Evolutionary conservation across 2,797 vertebrate genomes (phyloP), one percentile per base, ranked within the genome.

Genomic region (Takifugu rubripes): DNA sequence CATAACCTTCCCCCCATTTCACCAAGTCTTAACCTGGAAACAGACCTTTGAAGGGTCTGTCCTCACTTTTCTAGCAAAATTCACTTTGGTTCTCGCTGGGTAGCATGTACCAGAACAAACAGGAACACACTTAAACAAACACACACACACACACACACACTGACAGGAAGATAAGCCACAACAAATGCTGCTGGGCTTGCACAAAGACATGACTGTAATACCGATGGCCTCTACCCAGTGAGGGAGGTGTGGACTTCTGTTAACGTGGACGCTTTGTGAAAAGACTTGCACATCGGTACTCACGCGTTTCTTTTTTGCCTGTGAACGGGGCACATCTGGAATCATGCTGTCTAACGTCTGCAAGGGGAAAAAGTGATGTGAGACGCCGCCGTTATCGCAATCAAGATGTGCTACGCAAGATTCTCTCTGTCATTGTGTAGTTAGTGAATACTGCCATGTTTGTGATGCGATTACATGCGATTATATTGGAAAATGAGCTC

Each of bases 241-340:
- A 9, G 14, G 42, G 46, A 64, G 49, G 50, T n/a, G 7, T 49
- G 31, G 46, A 48, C 17, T 25, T 25, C 12, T 14, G 21, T 12
- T 47, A 9, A 47, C 10, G 46, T 44, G 43, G 16, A 17, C 5
- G 17, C n/a, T 17, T 25, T 36, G 9, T 51, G n/a, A 46, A 43
- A 36, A 0, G 1, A n/a, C 12, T 17, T 17, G 14, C 27, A n/a
- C 9, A 31, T 43, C 0, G 25, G 7, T 44, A 72, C 89, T 87
- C 91, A 98, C 97, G 87, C 91, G 91, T 89, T 92, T 94, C 82
- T 83, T 93, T 88, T 93, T 96, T 12, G 90, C 58, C 26, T 90
- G 92, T 56, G 88, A 89, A 70, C 78, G 77, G 52, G 89, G 79
- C 65, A 62, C 65, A 70, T 93, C 92, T 67, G 90, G 64, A 63